Evolutionary conservation across 2,113 vertebrate species (phyloP).

Genomic region (Sciurus niger): DNA sequence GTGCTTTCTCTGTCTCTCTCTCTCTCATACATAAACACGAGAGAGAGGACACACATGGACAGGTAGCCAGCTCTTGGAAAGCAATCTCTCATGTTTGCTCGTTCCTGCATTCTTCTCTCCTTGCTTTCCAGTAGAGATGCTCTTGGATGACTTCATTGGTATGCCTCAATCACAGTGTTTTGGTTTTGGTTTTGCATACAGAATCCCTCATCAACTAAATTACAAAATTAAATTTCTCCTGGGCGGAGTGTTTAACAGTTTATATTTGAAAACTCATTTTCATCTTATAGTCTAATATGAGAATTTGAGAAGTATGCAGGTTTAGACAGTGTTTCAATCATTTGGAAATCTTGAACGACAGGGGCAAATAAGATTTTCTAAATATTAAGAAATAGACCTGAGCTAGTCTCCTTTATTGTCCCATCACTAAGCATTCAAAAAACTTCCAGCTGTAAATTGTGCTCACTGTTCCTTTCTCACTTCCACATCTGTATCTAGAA

Average conservation of each 20-base stretch:
- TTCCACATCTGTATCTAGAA: slow-evolving; percentile 5
- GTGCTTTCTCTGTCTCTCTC: background rate
- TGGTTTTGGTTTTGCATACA: background rate
- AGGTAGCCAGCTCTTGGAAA: background rate
- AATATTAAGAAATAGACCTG: slow-evolving; percentile 51
- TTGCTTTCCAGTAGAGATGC: background rate
- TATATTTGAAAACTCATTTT: background rate
- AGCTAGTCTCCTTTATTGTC: background rate
- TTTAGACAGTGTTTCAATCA: background rate
- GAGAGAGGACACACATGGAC: background rate
- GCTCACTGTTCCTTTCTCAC: background rate
- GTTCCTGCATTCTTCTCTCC: background rate
- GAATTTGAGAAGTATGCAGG: background rate
- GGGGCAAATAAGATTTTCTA: background rate
- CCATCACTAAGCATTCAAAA: background rate
- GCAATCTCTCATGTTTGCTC: background rate
- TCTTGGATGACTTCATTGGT: background rate
- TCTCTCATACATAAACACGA: background rate
- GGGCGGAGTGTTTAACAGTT: background rate
- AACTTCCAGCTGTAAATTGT: background rate
- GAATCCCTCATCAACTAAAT: background rate
- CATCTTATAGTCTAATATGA: background rate
- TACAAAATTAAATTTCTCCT: slow-evolving; percentile 20
- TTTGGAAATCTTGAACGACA: background rate
- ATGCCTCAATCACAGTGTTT: background rate